Evolutionary conservation across 2,888 invertebrate species (phyloP).

Genomic region (Lasioglossum villosulum): DNA sequence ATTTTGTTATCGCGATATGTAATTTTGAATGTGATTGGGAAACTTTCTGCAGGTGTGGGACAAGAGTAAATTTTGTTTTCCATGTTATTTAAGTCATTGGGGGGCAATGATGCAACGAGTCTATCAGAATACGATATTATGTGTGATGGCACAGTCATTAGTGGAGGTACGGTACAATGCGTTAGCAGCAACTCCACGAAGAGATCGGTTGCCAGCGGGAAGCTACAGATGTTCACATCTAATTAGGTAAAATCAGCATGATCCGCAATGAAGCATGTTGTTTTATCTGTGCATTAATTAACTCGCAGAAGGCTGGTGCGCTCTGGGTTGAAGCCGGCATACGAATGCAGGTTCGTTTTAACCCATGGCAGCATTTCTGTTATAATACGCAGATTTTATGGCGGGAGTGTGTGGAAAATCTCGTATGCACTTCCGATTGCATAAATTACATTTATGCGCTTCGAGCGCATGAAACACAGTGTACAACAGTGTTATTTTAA

Average conservation of each 20-base stretch:
- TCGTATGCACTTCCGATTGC: neutral
- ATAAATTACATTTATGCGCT: neutral
- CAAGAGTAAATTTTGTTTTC: conserved; percentile 18
- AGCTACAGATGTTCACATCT: conserved; percentile 36
- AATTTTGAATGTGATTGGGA: neutral
- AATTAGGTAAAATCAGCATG: conserved; percentile 44
- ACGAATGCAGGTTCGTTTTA: neutral
- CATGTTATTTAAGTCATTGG: conserved; percentile 29
- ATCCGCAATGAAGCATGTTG: conserved; percentile 38
- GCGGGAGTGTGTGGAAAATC: neutral
- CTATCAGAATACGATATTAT: conserved; percentile 43
- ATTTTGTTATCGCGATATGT: too few species aligned
- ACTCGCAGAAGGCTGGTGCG: neutral
- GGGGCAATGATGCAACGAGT: conserved; percentile 12
- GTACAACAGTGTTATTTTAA: too few species aligned
- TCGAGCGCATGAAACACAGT: too few species aligned
- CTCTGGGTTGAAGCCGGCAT: neutral
- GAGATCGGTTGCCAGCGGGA: conserved; percentile 34
- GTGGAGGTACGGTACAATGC: conserved; percentile 39
- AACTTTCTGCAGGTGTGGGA: neutral
- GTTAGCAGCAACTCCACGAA: conserved; percentile 15
- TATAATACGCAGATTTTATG: neutral
- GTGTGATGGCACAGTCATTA: conserved; percentile 42
- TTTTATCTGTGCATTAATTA: conserved; percentile 44
- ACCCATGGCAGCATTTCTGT: neutral